These are phyloP conservation scores for Eremophila alpestris DNA, from an alignment of 2,797 vertebrate species.

Conservation along the genomic window DNA sequence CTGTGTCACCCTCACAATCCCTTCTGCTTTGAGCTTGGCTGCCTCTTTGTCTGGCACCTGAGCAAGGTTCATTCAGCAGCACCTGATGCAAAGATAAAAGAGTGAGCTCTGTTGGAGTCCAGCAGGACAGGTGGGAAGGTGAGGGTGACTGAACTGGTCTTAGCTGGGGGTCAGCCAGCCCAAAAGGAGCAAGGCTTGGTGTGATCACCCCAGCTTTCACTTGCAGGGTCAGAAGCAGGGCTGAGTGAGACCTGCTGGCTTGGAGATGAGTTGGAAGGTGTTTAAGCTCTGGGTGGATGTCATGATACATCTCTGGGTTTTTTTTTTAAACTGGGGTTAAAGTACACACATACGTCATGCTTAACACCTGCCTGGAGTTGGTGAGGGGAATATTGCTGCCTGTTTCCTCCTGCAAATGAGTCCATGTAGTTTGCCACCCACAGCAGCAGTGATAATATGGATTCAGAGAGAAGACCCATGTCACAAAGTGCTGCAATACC, in stretches of 20 bases:
- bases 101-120: neutral
- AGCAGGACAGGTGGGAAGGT: neutral
- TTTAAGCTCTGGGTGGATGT: neutral
- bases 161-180: neutral
- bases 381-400: neutral
- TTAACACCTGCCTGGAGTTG: neutral
- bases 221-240: neutral
- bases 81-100: neutral
- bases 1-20: slow-evolving; percentile 42
- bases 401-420: neutral
- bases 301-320: neutral
- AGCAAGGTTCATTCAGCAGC: slow-evolving; percentile 56
- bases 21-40: slow-evolving; percentile 41
- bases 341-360: neutral
- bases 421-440: neutral
- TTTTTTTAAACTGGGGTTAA: neutral
- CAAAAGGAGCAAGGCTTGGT: neutral
- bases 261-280: neutral
- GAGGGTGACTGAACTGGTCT: neutral
- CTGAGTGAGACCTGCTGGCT: neutral
- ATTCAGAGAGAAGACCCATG: neutral
- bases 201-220: neutral
- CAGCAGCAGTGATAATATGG: neutral
- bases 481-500: neutral
- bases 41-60: slow-evolving; percentile 64